Base-by-base conservation (phyloP, 2,113 vertebrate species). In the Forbesichthys agassizii region DNA sequence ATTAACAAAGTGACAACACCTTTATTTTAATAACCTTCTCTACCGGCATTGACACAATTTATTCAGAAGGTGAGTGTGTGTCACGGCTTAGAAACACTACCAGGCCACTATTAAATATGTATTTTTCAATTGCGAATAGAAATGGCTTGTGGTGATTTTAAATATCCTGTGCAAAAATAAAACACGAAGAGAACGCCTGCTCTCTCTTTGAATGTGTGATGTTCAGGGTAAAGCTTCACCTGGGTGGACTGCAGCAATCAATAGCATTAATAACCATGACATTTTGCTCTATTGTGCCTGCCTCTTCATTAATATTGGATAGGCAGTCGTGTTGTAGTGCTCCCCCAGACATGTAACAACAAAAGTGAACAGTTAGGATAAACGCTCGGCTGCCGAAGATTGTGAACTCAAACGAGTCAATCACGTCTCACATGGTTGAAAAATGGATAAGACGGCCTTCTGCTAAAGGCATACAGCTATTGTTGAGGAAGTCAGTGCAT, bases 251-350 rank as follows among this genome's bases (percentile, higher is more conserved):
- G 0, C 4, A 12, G 12, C 33, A 68, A 84, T 83, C 77, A 62
- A 82, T 86, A 66, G 52, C 53, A 74, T 80, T 59, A 80, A 84
- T 72, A 79, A 65, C 57, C 76, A 66, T 61, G 71, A 75, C 71
- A 63, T 33, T 20, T 61, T 69, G 0, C 46, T 0, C 59, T 52
- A 65, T 68, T 48, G 49, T 47, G 56, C 58, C 69, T 77, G 59
- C 51, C 58, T 78, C 46, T 68, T 61, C 64, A 68, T 86, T 71
- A 86, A 89, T 87, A 83, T 78, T 86, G 81, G 52, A 85, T 76
- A 11, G 55, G 33, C 51, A 36, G 53, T 68, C 54, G 27, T 59
- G 70, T 82, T 65, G 66, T 67, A 64, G 20, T 13, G 52, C 56
- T 74, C 47, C 74, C 80, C 58, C 64, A 48, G 65, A n/a, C 60